Percentiles rank a stretch among this genome's conserved stretches.
phyloP scores from a whole-genome alignment of 2,113 vertebrate genomes.

The Sceloporus undulatus region DNA sequence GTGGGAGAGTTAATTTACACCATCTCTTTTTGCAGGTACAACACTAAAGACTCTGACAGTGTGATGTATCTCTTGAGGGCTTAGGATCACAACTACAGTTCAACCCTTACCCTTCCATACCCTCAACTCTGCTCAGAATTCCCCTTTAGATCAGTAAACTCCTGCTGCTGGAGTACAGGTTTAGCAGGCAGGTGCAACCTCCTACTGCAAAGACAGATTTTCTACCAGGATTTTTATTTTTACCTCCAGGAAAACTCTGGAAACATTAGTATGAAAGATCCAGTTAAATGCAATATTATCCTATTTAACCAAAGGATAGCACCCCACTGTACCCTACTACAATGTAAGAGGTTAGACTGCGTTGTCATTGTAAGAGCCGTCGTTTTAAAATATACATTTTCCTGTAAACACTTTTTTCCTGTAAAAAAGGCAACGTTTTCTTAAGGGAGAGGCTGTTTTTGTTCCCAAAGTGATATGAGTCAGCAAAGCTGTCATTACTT shows the following conservation, averaged over 20 bases:
- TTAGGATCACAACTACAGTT: no score
- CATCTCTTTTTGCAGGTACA: no score
- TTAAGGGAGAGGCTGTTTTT: not conserved
- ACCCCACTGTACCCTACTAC: not conserved
- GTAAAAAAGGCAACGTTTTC: not conserved
- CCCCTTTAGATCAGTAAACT: not conserved
- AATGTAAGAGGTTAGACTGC: not conserved
- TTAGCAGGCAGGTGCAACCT: not conserved
- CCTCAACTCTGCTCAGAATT: not conserved
- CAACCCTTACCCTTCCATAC: not conserved
- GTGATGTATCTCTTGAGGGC: no score
- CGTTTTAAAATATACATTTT: constrained; percentile 7
- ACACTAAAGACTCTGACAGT: no score
- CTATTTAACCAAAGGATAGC: no score
- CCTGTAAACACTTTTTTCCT: not conserved
- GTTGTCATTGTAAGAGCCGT: not conserved
- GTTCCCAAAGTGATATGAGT: constrained; percentile 15
- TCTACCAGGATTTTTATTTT: not conserved
- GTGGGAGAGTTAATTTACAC: no score
- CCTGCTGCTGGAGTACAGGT: not conserved
- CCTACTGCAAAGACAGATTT: not conserved
- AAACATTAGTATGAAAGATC: not conserved
- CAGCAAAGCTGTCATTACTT: constrained; percentile 35
- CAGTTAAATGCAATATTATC: not conserved
- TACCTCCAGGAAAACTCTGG: no score